phyloP scores from a whole-genome alignment of 2,888 invertebrate genomes.

The Scaptomyza reducta region DNA sequence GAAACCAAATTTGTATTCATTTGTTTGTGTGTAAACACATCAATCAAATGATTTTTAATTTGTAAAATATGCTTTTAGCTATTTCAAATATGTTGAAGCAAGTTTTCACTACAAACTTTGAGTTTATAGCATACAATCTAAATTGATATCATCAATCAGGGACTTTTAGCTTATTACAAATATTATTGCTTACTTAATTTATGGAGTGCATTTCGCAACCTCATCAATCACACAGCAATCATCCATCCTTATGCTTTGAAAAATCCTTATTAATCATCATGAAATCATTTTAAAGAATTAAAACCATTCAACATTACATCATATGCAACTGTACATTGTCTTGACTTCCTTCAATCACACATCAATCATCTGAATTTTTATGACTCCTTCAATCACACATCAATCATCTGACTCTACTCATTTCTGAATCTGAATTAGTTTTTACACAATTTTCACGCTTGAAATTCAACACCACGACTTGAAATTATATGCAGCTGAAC shows the following conservation, averaged over 20 bases:
- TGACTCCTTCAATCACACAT: background rate
- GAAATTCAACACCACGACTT: background rate
- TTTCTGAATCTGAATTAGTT: background rate
- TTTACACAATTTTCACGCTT: background rate
- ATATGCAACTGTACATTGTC: too few species aligned
- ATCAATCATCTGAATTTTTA: background rate
- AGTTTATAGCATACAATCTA: too few species aligned
- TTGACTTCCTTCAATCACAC: background rate
- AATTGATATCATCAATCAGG: too few species aligned
- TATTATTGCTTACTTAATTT: too few species aligned
- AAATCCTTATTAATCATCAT: too few species aligned
- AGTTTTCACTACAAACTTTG: background rate
- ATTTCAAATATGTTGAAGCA: background rate
- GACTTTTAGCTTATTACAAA: too few species aligned
- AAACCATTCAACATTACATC: too few species aligned
- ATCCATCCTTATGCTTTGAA: too few species aligned
- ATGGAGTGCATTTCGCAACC: too few species aligned
- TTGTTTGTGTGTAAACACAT: background rate
- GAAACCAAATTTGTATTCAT: constrained; percentile 1
- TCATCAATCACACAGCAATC: too few species aligned
- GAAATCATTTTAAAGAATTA: too few species aligned
- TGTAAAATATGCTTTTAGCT: background rate
- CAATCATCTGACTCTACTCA: background rate
- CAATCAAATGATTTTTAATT: constrained; percentile 1
- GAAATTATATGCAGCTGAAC: background rate